Evolutionary conservation across 2,888 invertebrate species (phyloP), one percentile per base, ranked within the genome.

Genomic region (Cephus nigrinus): DNA sequence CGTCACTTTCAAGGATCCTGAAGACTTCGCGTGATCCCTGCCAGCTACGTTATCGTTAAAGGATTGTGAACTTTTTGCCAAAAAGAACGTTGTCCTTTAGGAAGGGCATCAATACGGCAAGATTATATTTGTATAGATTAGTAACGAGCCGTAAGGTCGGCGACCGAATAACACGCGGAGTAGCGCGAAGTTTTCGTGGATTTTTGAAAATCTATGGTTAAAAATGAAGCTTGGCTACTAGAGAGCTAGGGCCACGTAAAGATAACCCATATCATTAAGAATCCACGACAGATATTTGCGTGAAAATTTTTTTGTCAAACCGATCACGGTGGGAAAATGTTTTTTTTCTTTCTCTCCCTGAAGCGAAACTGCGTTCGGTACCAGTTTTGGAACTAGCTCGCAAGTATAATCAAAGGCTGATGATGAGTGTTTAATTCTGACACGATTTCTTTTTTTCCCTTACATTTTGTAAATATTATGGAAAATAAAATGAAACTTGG

Each of bases 381-480:
- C 9, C 55, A 55, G 12, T 71, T 71, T 71, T 33, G 15, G 9
- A 33, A 71, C 71, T 71, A 71, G 23, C 71, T 71, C 33, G 33
- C 74, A 36, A 35, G 74, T 76, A 72, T 80, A 82, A 79, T 79
- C 77, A 76, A 84, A 82, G 81, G 82, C 83, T 84, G 84, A 85
- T 55, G 55, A 55, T 69, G 68, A 83, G 79, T 82, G 78, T 83
- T 84, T 86, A 82, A 84, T 86, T 84, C 55, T 83, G 77, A 81
- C 80, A 80, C 80, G 80, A 85, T 82, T 75, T 82, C 78, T 84
- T 84, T 83, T 85, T 82, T 78, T 81, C 80, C 75, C 75, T 81
- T 79, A 84, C 83, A 85, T 84, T 87, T 82, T 91, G 90, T 90
- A 91, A 87, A 91, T 91, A 91, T 83, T 82, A 81, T 82, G 84